Evolutionary conservation across 2,113 vertebrate species (phyloP), one percentile per base, ranked within the genome.

Genomic region (Hippocampus comes): DNA sequence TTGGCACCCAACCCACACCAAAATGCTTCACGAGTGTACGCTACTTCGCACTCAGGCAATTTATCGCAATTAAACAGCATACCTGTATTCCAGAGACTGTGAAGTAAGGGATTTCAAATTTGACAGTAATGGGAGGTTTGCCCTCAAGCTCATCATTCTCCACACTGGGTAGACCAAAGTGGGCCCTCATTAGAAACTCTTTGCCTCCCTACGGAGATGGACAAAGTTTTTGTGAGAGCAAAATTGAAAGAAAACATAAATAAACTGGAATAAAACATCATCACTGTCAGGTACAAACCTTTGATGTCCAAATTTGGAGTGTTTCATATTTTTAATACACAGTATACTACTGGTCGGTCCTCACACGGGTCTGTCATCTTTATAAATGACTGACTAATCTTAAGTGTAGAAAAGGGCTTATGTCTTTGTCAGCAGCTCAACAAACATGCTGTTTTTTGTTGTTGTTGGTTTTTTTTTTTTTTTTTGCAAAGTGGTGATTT

Each of bases 71-170:
- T 34, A 34, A 61, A 20, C 5, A 61, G 25, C 14, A 30, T 72
- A 97, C 96, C 95, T 98, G 96, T 80, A 98, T 97, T 68, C 96
- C 96, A 0, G 96, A 98, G 46, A 97, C 96, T 0, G 96, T 98
- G 78, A 97, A 98, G 79, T 98, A 98, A 5, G 96, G 96, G 68
- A 98, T 97, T 89, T 98, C 95, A 81, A 98, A 98, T 85, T 94
- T 96, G 76, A 98, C 95, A 0, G 93, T 91, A 43, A 97, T 95
- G 55, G 96, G 96, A 15, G 96, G 95, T 76, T 93, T 94, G 18
- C 95, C 95, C 75, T 97, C 96, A 1, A 90, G 30, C 43, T 96
- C 95, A 70, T 95, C 92, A 0, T 91, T 96, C 79, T 97, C 95
- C 84, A 98, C 95, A 0, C 96, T 98, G 63, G 96, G 96, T 34